phyloP scores from a whole-genome alignment of 1,140 invertebrate species.

The Drosophila nigrodunni region DNA sequence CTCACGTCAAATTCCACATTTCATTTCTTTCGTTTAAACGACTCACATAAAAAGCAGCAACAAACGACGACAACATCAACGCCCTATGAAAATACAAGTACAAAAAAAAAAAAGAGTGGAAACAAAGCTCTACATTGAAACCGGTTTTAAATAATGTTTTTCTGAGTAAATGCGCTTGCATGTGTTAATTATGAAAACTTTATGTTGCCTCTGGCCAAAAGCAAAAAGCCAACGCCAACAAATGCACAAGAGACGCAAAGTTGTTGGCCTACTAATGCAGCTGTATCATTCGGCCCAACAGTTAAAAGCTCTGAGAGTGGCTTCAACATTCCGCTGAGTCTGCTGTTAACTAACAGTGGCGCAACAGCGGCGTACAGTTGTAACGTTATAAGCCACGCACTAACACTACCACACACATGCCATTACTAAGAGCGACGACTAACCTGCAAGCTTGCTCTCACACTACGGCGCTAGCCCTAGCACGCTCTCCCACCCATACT shows the following conservation, averaged over 20 bases:
- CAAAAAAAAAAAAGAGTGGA: constrained; percentile 46
- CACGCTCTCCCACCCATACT: constrained; percentile 29
- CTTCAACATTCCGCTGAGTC: constrained; percentile 26
- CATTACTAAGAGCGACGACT: constrained; percentile 29
- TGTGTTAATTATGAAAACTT: constrained; percentile 64
- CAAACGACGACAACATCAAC: constrained; percentile 44
- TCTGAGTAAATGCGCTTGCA: constrained; percentile 56
- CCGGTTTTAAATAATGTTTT: constrained; percentile 72
- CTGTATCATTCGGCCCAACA: not conserved
- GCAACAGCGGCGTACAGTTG: constrained; percentile 48
- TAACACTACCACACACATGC: constrained; percentile 13
- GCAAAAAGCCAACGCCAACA: constrained; percentile 36
- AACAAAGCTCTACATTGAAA: constrained; percentile 45
- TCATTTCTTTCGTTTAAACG: constrained; percentile 32
- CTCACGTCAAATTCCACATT: constrained; percentile 49
- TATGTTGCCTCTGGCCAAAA: constrained; percentile 55
- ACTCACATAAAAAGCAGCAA: constrained; percentile 57
- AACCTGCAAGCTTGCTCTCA: constrained; percentile 41
- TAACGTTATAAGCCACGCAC: constrained; percentile 34
- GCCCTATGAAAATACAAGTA: constrained; percentile 38
- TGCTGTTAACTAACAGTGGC: constrained; percentile 40
- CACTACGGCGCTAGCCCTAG: constrained; percentile 37
- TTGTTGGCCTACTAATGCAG: constrained; percentile 80
- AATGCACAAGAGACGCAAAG: constrained; percentile 50
- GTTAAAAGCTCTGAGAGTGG: constrained; percentile 41